phyloP scores from a whole-genome alignment of 2,888 invertebrate genomes.

The Phengaris arion region DNA sequence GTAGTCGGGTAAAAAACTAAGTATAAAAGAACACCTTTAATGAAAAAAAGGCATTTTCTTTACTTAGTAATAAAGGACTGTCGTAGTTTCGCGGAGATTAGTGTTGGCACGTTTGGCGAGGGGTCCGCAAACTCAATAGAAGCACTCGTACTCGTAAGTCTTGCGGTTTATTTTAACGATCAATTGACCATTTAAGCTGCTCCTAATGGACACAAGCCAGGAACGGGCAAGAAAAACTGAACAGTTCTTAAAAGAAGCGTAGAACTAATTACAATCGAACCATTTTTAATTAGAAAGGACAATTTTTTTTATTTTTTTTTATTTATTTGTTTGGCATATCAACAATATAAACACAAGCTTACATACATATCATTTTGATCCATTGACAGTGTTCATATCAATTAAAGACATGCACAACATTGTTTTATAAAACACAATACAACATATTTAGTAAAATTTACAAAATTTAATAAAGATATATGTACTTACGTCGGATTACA shows the following conservation, averaged over 20 bases:
- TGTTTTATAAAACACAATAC: too few species aligned
- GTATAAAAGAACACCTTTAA: background rate
- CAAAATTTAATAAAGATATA: too few species aligned
- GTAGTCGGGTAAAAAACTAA: too few species aligned
- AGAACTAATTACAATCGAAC: conserved; percentile 15
- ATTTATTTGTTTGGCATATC: too few species aligned
- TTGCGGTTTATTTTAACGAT: conserved; percentile 26
- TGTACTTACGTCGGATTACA: too few species aligned
- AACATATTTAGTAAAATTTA: too few species aligned
- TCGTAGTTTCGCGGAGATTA: conserved; percentile 4
- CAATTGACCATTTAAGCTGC: conserved; percentile 14
- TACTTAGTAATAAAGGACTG: background rate
- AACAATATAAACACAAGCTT: too few species aligned
- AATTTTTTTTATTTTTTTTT: background rate
- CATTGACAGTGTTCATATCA: too few species aligned
- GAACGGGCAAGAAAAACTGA: background rate
- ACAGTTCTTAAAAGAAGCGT: background rate
- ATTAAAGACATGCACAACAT: too few species aligned
- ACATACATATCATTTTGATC: too few species aligned
- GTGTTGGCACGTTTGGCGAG: conserved; percentile 3
- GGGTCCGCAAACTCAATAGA: conserved; percentile 7
- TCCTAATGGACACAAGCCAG: conserved; percentile 17
- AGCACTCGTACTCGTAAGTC: conserved; percentile 10
- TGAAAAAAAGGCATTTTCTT: background rate
- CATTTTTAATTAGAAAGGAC: background rate